Evolutionary conservation across 2,113 vertebrate species (phyloP).

Genomic region (Apodemus sylvaticus): DNA sequence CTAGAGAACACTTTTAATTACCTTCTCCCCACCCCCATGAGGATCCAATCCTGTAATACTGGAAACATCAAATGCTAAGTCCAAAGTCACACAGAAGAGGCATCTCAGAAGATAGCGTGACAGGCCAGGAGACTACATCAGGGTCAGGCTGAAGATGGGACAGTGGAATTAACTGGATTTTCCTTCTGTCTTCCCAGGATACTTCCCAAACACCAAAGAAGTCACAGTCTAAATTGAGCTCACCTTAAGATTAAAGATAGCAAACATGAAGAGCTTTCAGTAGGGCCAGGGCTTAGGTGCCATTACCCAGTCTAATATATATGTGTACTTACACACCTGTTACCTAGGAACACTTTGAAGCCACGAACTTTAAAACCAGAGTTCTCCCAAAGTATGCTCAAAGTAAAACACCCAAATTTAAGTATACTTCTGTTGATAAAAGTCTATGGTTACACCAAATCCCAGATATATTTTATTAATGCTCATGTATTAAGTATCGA

Average conservation of each 20-base stretch:
- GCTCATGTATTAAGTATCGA: neutral
- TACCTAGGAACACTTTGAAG: neutral
- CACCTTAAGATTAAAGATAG: neutral
- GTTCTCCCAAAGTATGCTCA: neutral
- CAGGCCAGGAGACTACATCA: neutral
- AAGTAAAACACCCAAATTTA: neutral
- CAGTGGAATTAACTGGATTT: neutral
- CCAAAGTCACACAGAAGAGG: neutral
- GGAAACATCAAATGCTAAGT: neutral
- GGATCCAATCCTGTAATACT: neutral
- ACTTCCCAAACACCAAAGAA: neutral
- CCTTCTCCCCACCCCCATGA: neutral
- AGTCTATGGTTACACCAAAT: neutral
- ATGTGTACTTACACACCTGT: neutral
- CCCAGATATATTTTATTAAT: neutral
- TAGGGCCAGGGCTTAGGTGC: neutral
- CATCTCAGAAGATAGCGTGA: neutral
- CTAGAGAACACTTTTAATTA: neutral
- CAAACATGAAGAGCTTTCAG: neutral
- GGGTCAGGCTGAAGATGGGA: neutral
- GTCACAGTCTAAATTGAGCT: neutral
- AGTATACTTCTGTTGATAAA: neutral
- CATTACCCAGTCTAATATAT: neutral
- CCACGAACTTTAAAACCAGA: neutral
- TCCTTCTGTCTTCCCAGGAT: neutral